These are phyloP conservation scores for Potorous gilbertii DNA, from an alignment of 2,797 vertebrate genomes.

Conservation along the genomic window DNA sequence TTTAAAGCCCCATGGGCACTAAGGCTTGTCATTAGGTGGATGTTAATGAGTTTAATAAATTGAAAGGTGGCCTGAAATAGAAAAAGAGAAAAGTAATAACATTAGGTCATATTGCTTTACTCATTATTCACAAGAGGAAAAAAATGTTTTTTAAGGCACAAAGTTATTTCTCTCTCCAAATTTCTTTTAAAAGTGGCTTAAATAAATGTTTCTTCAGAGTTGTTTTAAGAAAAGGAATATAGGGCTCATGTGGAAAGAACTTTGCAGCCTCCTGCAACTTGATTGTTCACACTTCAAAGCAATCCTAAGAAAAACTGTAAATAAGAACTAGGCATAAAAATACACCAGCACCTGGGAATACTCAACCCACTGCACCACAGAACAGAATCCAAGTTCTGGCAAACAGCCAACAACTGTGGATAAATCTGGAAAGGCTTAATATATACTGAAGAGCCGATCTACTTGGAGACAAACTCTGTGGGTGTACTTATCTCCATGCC, in stretches of 20 bases:
- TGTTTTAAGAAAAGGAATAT: constrained; percentile 71
- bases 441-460: constrained; percentile 66
- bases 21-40: constrained; percentile 57
- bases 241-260: constrained; percentile 76
- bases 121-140: constrained; percentile 48
- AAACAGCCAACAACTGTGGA: constrained; percentile 78
- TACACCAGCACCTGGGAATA: constrained; percentile 86
- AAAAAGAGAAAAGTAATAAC: constrained; percentile 31
- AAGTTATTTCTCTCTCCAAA: constrained; percentile 62
- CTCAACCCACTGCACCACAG: constrained; percentile 83
- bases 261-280: constrained; percentile 72
- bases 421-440: constrained; percentile 85
- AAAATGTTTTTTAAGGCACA: constrained; percentile 72
- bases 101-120: constrained; percentile 14
- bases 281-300: constrained; percentile 86
- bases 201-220: constrained; percentile 68
- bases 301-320: constrained; percentile 85
- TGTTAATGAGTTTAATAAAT: constrained; percentile 56
- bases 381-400: constrained; percentile 81
- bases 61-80: constrained; percentile 33
- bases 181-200: constrained; percentile 66
- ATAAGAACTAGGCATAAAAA: constrained; percentile 84
- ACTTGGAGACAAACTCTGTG: constrained; percentile 80
- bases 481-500: constrained; percentile 80
- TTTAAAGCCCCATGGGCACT: constrained; percentile 44